Evolutionary conservation across 2,797 vertebrate species (phyloP).

Genomic region (Myripristis jacobus): DNA sequence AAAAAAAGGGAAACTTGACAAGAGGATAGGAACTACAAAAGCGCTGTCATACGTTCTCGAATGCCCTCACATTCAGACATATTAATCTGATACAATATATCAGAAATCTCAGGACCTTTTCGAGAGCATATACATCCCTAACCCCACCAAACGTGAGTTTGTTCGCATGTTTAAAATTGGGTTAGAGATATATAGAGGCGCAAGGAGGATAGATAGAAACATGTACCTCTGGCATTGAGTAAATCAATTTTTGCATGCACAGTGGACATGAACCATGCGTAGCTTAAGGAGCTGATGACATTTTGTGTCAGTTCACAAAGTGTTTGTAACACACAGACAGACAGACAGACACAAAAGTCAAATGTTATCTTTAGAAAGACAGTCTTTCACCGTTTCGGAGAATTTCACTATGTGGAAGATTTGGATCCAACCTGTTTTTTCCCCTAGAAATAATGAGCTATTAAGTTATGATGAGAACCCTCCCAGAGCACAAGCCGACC

Average conservation of each 20-base stretch:
- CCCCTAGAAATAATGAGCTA: too few relatives aligned
- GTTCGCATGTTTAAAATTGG: slow-evolving; percentile 35
- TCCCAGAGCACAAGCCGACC: too few relatives aligned
- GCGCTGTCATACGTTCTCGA: slow-evolving; percentile 41
- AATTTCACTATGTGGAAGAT: too few relatives aligned
- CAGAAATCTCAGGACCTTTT: slow-evolving; percentile 38
- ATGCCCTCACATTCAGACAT: slow-evolving; percentile 48
- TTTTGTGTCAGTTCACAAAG: not conserved
- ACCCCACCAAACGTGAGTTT: slow-evolving; percentile 18
- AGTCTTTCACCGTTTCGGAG: too few relatives aligned
- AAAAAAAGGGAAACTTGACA: slow-evolving; percentile 66
- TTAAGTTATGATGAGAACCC: too few relatives aligned
- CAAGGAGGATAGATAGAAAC: slow-evolving; percentile 7
- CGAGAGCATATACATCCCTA: slow-evolving; percentile 30
- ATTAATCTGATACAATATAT: slow-evolving; percentile 53
- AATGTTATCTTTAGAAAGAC: too few relatives aligned
- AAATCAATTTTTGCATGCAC: slow-evolving; percentile 5
- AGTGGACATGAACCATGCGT: not conserved
- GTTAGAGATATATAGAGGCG: slow-evolving; percentile 8
- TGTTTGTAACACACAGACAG: not conserved
- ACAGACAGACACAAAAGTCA: not conserved
- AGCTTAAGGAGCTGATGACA: not conserved
- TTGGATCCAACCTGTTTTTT: too few relatives aligned
- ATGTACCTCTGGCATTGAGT: slow-evolving; percentile 2
- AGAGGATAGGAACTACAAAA: slow-evolving; percentile 61